Base-by-base conservation (phyloP, 2,888 invertebrate genomes). In the Oscheius sp. region DNA sequence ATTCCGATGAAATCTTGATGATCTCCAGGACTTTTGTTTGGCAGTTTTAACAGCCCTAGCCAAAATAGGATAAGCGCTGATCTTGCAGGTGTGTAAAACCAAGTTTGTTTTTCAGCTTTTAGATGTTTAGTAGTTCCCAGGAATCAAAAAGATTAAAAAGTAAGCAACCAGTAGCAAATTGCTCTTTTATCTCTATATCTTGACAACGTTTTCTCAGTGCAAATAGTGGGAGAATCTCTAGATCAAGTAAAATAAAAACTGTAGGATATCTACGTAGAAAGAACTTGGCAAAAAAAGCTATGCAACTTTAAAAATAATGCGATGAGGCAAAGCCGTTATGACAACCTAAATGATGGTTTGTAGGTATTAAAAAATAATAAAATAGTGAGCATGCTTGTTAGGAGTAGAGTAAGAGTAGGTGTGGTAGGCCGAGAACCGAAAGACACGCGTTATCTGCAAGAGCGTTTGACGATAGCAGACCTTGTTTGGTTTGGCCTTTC, bases 361-460 rank as follows among this genome's bases (percentile, higher is more conserved):
- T 21, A 21, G 21, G 21, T 21, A 21, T 21, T 21, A 21, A 21
- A 21, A 13, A 13, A 2, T 13, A 9, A 2, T 55, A 55, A 55
- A 55, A 9, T 9, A 55, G 32, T 29, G 9, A 55, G 21, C 21
- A 42, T 5, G 42, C 7, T 42, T 42, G 42, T 42, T 42, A 42
- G 4, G 42, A 42, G 42, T 32, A 32, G 42, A 60, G 59, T 60
- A 65, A 65, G 47, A 32, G 65, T 32, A 65, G 32, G 42, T 21
- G 21, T 47, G 47, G 55, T 68, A n/a, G 68, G 37, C 2, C 55
- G 66, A 51, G 13, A 51, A 66, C 66, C 10, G 68, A 68, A 55
- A 68, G 68, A 53, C 55, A 68, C 32, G 33, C 35, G 53, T 68
- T 68, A 68, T 68, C 68, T 68, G 55, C 47, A 29, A 29, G 42